A percentile compares a stretch with the other conserved stretches of the same genome.
phyloP scores from a whole-genome alignment of 2,888 invertebrate species.

The Ophion ellenae region DNA sequence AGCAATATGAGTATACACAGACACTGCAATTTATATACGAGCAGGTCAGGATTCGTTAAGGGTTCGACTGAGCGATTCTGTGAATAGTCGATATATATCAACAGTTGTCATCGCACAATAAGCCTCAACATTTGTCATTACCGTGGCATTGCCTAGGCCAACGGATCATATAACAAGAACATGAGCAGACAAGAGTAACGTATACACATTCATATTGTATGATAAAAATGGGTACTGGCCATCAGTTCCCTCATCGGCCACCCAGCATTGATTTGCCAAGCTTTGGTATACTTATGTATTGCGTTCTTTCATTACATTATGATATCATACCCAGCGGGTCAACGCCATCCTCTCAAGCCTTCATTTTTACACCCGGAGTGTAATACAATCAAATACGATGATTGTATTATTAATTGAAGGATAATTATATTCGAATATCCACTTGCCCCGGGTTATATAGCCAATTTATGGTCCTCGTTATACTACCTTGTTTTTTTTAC shows the following conservation, averaged over 20 bases:
- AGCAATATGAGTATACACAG: not conserved
- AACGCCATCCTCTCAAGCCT: conserved; percentile 50
- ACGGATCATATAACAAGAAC: not conserved
- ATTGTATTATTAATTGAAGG: conserved; percentile 83
- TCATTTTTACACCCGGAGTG: conserved; percentile 75
- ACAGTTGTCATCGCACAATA: no score
- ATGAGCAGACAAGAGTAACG: not conserved
- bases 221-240: conserved; percentile 37
- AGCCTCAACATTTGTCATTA: no score
- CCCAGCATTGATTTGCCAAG: conserved; percentile 2
- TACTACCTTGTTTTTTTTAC: conserved; percentile 16
- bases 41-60: not conserved
- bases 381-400: conserved; percentile 82
- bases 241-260: conserved; percentile 9
- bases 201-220: conserved; percentile 24
- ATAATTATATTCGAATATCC: conserved; percentile 69
- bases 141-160: not conserved
- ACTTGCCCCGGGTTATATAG: conserved; percentile 72
- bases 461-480: conserved; percentile 16
- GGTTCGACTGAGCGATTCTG: not conserved
- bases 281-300: conserved; percentile 71
- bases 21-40: not conserved
- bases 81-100: not conserved
- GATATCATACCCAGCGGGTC: conserved; percentile 31
- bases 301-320: conserved; percentile 67